Percentiles rank a stretch among this genome's conserved stretches.
These are phyloP conservation scores for Isotomurus palustris DNA, from an alignment of 2,888 invertebrate genomes.

Conservation along the genomic window DNA sequence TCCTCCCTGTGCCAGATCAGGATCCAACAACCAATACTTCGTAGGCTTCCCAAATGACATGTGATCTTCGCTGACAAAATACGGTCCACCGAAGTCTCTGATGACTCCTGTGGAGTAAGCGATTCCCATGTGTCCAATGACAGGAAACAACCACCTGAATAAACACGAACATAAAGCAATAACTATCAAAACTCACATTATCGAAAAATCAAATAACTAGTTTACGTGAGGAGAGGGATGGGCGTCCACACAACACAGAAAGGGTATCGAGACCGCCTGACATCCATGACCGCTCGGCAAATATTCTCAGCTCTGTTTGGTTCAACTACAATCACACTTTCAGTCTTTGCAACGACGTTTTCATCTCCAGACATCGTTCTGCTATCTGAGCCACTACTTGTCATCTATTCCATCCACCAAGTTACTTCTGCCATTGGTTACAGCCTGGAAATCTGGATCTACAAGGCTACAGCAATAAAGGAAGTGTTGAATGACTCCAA, in stretches of 20 bases:
- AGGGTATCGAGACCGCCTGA: constrained; percentile 62
- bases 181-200: neutral
- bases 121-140: constrained; percentile 98
- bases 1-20: constrained; percentile 51
- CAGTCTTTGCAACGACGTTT: no score
- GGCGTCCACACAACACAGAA: constrained; percentile 96
- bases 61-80: constrained; percentile 84
- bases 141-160: constrained; percentile 86
- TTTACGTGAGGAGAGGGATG: constrained; percentile 81
- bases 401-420: no score
- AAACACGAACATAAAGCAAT: constrained; percentile 14
- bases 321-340: no score
- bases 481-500: no score
- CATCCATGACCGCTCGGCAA: constrained; percentile 47
- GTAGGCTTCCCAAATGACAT: constrained; percentile 88
- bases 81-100: constrained; percentile 95
- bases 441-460: no score
- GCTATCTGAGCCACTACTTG: no score
- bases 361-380: no score
- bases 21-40: constrained; percentile 67
- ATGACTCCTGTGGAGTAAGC: constrained; percentile 79
- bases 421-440: no score
- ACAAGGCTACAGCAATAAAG: no score
- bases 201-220: constrained; percentile 39
- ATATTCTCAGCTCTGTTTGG: no score